Percentiles rank a stretch among this genome's conserved stretches.
Conservation (phyloP, 2,797 vertebrate species). For the Aphelocoma californica region DNA sequence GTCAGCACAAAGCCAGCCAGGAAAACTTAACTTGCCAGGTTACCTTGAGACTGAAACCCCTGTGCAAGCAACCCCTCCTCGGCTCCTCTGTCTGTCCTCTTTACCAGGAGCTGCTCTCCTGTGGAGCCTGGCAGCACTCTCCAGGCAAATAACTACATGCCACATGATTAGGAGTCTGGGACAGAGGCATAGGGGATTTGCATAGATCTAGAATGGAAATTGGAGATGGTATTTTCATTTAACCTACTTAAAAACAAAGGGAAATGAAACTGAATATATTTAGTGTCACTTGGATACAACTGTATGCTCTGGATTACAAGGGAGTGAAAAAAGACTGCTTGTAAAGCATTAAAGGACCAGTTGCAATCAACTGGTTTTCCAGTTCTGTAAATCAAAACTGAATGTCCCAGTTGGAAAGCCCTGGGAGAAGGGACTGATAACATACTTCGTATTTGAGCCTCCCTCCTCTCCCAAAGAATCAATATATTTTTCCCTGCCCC, state of each 20-base stretch:
- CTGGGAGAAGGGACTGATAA: neutral
- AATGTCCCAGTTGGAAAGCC: neutral
- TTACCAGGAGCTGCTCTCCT: neutral
- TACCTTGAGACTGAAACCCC: neutral
- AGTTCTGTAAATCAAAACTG: neutral
- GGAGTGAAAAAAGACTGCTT: neutral
- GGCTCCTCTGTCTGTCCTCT: neutral
- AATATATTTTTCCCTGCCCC: neutral
- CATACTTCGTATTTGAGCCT: neutral
- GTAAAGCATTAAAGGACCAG: neutral
- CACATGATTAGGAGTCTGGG: neutral
- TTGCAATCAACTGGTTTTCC: neutral
- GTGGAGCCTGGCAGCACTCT: neutral
- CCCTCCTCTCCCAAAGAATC: neutral
- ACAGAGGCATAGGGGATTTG: neutral
- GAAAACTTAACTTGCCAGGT: neutral
- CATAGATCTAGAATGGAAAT: neutral
- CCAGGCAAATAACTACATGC: neutral
- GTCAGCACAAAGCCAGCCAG: neutral
- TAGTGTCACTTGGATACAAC: neutral
- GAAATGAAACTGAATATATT: conserved; percentile 18
- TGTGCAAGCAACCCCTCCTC: neutral
- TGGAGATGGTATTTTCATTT: conserved; percentile 29
- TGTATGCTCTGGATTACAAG: neutral
- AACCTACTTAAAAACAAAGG: conserved; percentile 55